Evolutionary conservation across 2,797 vertebrate species (phyloP), one percentile per base, ranked within the genome.

Genomic region (Sebastes variabilis): DNA sequence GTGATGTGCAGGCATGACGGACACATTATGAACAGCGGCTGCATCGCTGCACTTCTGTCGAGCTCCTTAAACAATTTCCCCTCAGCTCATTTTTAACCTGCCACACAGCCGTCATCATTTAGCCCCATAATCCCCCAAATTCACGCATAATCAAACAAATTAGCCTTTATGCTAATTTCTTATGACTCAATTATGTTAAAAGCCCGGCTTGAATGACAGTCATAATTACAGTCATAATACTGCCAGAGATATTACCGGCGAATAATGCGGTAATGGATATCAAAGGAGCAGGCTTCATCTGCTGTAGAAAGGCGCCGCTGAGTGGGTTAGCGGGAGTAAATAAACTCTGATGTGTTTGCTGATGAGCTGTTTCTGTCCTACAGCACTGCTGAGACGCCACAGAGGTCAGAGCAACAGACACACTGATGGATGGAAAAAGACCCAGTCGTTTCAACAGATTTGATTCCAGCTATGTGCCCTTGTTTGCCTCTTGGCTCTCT

Each of bases 81-180:
- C 75, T 46, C 79, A 46, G 79, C 72, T 86, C 46, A 86, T 93
- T 90, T 90, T 84, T 72, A 91, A 88, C 85, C 85, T 87, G 87
- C 83, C 86, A 86, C 87, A 6, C 77, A 81, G 83, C 82, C 77
- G 49, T 84, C 78, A 78, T 85, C 87, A 78, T 85, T 87, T 81
- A 88, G 78, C 69, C 75, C 29, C 49, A 59, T 72, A 86, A 87
- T 89, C 82, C 67, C 67, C 62, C 42, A 86, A 91, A 89, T 89
- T 88, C 88, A 93, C 69, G 55, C 88, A 87, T 90, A 89, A 93
- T 95, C 87, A 91, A 92, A 91, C 88, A 94, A 88, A 94, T 94
- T 83, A 93, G 87, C 87, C 87, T 90, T 93, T 88, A 89, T 92
- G 92, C 90, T 90, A 94, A 93, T 90, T 89, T 75, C 81, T 71